These are phyloP conservation scores for Camponotus floridanus DNA, from an alignment of 1,140 invertebrate genomes.

Conservation along the genomic window DNA sequence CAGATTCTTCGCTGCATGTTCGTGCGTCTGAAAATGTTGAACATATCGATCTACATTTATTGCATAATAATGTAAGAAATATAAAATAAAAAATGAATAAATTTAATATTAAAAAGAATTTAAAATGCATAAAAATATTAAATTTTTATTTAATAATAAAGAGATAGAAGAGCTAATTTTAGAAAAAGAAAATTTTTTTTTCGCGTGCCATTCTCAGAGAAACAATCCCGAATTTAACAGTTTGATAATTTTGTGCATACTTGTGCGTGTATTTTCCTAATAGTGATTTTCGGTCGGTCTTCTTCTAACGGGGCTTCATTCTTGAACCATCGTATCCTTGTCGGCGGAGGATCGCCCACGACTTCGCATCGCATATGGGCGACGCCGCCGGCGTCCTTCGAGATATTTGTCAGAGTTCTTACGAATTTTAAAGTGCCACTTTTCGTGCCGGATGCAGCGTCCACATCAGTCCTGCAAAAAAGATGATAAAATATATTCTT, in stretches of 20 bases:
- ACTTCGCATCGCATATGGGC: constrained; percentile 90
- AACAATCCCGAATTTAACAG: not conserved
- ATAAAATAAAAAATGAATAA: not conserved
- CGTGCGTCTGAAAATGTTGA: constrained; percentile 70
- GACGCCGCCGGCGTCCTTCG: constrained; percentile 88
- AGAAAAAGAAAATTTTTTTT: not conserved
- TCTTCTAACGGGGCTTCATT: constrained; percentile 88
- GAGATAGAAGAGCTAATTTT: not conserved
- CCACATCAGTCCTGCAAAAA: constrained; percentile 75
- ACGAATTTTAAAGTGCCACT: constrained; percentile 83
- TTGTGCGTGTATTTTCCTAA: constrained; percentile 83
- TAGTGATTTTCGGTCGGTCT: constrained; percentile 86
- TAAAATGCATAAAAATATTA: not conserved
- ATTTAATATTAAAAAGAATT: not conserved
- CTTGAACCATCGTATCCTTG: constrained; percentile 89
- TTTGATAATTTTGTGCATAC: constrained; percentile 55
- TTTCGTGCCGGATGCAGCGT: constrained; percentile 70
- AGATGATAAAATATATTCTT: constrained; percentile 18
- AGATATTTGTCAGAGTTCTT: constrained; percentile 87
- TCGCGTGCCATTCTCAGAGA: not conserved
- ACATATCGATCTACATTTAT: not conserved
- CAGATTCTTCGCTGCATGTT: constrained; percentile 76
- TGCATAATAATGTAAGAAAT: not conserved
- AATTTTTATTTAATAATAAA: not conserved
- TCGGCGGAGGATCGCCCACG: constrained; percentile 88